Evolutionary conservation across 2,888 invertebrate species (phyloP), one percentile per base, ranked within the genome.

Genomic region (Xestia sexstrigata): DNA sequence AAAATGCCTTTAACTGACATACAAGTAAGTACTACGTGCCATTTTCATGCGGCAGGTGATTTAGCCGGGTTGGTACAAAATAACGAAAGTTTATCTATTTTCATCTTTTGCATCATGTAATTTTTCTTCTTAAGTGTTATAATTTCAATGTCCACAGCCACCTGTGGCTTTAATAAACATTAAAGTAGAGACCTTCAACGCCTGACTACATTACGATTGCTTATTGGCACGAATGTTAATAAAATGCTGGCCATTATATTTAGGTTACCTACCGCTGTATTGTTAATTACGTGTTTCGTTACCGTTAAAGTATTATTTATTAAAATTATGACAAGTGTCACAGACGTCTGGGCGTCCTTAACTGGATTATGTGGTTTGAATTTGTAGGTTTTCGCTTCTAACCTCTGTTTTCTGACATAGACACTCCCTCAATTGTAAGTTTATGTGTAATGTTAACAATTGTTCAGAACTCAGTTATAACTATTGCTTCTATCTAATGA

Each of bases 321-420:
- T 71, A 69, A 63, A 65, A 66, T 77, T 76, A 78, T 86, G 68
- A 68, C 52, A 68, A 66, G 74, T 71, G 55, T 67, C 42, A 60
- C 70, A 68, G 66, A 67, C 74, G 79, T 73, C 73, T 70, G 47
- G 66, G 42, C 69, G 55, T 69, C 70, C 39, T 47, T 87, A 88
- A 87, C 76, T 74, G 75, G 87, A 87, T 87, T 88, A 81, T 52
- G 52, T 68, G 65, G 35, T n/a, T 58, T 76, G 83, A 82, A 86
- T 82, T 88, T 87, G 86, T 85, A 69, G 85, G 87, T 79, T 77
- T 87, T 87, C 87, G 60, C 79, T 76, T 20, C 69, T 67, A 45
- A 74, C 73, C 69, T 49, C 45, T 79, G 70, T 65, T 87, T 79
- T 74, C 63, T 74, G 72, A 68, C 78, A 62, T 26, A 70, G 15